A percentile compares a stretch with the other conserved stretches of the same genome.
Conservation (phyloP, 1,140 invertebrate genomes). For the Melanaphis sacchari region DNA sequence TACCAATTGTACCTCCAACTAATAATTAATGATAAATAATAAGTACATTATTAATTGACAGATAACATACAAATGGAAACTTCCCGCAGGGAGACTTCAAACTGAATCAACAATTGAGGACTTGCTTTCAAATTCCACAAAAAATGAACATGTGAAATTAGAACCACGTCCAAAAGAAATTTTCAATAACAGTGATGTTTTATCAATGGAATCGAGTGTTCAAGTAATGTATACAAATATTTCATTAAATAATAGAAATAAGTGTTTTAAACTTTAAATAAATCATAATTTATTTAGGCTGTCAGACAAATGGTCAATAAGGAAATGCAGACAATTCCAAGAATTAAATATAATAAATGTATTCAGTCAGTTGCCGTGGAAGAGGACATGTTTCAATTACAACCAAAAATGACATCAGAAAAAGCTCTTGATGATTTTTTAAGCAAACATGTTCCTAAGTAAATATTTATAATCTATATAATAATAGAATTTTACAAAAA, state of each 20-base stretch:
- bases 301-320: neutral
- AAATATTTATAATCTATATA: neutral
- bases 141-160: slow-evolving; percentile 33
- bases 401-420: neutral
- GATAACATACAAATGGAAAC: slow-evolving; percentile 49
- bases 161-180: slow-evolving; percentile 27
- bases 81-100: neutral
- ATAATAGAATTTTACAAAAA: neutral
- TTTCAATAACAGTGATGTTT: neutral
- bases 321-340: slow-evolving; percentile 41
- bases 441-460: slow-evolving; percentile 48
- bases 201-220: neutral
- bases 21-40: neutral
- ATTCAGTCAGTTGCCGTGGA: slow-evolving; percentile 23
- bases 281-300: neutral
- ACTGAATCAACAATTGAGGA: neutral
- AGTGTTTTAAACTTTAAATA: neutral
- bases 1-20: too few species aligned
- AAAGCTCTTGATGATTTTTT: slow-evolving; percentile 34
- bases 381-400: slow-evolving; percentile 45
- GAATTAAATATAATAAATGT: slow-evolving; percentile 43
- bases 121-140: neutral
- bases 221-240: neutral
- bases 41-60: neutral
- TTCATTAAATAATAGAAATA: neutral